Evolutionary conservation across 2,888 invertebrate genomes (phyloP).

Genomic region (Terebella lapidaria): DNA sequence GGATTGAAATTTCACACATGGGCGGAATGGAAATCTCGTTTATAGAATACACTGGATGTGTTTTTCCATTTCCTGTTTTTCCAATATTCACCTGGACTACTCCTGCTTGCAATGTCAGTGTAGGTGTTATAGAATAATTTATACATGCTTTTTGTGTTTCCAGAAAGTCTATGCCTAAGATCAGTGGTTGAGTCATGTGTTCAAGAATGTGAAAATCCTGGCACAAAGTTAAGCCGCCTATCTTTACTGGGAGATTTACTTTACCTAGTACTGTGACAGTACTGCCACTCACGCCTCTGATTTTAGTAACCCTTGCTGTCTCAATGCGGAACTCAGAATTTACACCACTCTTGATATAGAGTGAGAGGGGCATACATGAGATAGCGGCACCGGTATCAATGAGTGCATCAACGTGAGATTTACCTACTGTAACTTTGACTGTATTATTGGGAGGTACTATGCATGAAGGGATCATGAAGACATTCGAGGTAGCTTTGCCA

Average conservation of each 20-base stretch:
- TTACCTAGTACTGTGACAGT: background rate
- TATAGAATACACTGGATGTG: background rate
- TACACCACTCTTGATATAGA: background rate
- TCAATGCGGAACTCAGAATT: background rate
- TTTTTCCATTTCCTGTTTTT: too few relatives aligned
- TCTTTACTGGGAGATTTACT: background rate
- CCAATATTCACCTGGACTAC: too few relatives aligned
- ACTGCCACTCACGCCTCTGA: background rate
- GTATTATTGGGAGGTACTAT: background rate
- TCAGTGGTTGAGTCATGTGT: too few relatives aligned
- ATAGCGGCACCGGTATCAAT: background rate
- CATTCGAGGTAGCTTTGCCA: too few relatives aligned
- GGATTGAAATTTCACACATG: background rate
- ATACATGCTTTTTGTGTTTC: too few relatives aligned
- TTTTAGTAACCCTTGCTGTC: background rate
- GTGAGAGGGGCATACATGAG: background rate
- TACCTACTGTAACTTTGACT: background rate
- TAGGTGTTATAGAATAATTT: too few relatives aligned
- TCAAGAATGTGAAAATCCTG: background rate
- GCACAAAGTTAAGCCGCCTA: background rate
- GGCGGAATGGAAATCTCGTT: background rate
- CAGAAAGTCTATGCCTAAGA: too few relatives aligned
- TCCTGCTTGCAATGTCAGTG: too few relatives aligned
- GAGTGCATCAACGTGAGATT: background rate
- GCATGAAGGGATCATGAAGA: too few relatives aligned